These are phyloP conservation scores for Strix uralensis DNA, from an alignment of 2,113 vertebrate species.

Conservation along the genomic window DNA sequence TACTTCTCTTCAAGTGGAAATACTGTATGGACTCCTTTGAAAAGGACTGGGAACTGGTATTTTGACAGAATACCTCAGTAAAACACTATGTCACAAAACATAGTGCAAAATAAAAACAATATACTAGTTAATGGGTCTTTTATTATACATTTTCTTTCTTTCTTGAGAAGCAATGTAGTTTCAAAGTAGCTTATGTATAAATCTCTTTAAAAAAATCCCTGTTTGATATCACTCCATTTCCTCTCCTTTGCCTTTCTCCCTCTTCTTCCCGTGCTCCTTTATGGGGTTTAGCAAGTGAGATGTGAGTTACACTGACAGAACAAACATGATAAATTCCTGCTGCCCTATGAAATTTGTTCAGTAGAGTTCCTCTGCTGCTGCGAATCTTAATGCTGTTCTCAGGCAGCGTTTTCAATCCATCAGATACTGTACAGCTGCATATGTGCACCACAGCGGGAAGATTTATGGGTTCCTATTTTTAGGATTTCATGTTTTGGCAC, in stretches of 20 bases:
- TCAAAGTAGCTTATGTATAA: slow-evolving; percentile 14
- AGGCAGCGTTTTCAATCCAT: slow-evolving; percentile 54
- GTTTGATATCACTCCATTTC: not conserved
- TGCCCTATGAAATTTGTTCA: slow-evolving; percentile 58
- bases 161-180: not conserved
- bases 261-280: not conserved
- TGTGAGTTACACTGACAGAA: slow-evolving; percentile 51
- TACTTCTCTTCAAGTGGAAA: slow-evolving; percentile 38
- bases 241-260: not conserved
- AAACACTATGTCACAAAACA: not conserved
- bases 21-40: not conserved
- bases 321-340: slow-evolving; percentile 66
- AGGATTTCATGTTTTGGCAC: slow-evolving; percentile 64
- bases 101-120: slow-evolving; percentile 3
- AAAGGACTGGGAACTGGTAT: not conserved
- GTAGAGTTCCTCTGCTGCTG: slow-evolving; percentile 31
- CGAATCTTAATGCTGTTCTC: slow-evolving; percentile 62
- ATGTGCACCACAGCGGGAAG: slow-evolving; percentile 44
- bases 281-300: slow-evolving; percentile 31
- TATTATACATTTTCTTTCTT: slow-evolving; percentile 22
- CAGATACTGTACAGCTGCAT: slow-evolving; percentile 48
- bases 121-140: slow-evolving; percentile 18
- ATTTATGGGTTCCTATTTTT: slow-evolving; percentile 76
- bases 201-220: not conserved
- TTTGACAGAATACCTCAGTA: slow-evolving; percentile 32